phyloP scores from a whole-genome alignment of 2,888 invertebrate genomes.

The Caenorhabditis zanzibari region DNA sequence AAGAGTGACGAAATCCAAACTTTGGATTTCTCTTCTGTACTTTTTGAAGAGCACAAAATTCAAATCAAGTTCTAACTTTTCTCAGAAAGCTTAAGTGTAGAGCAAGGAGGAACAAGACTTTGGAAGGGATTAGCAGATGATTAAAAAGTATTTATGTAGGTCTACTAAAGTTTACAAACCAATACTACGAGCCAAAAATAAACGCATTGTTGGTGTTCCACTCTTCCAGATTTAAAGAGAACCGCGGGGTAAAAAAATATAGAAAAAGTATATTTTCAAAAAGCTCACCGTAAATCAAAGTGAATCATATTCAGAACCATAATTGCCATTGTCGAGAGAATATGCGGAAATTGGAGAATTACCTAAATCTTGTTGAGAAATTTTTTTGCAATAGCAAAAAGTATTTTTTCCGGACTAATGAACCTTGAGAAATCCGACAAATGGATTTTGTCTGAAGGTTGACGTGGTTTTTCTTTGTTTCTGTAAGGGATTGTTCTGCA shows the following conservation, averaged over 20 bases:
- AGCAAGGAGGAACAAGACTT: neutral
- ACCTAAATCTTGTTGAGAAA: constrained; percentile 12
- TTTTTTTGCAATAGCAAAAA: neutral
- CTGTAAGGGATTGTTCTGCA: constrained; percentile 1
- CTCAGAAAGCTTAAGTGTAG: neutral
- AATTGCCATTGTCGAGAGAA: constrained; percentile 26
- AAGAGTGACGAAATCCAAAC: neutral
- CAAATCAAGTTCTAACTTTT: neutral
- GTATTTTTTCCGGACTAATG: constrained; percentile 23
- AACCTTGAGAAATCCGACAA: constrained; percentile 11
- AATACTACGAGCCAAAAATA: neutral
- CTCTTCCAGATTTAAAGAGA: neutral
- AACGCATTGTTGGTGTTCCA: too few species aligned
- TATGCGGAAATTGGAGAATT: neutral
- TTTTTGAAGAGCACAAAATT: neutral
- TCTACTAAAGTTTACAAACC: neutral
- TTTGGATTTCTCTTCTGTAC: neutral
- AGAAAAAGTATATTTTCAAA: neutral
- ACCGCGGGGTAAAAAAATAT: too few species aligned
- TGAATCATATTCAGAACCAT: neutral
- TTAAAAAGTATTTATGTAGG: constrained; percentile 1
- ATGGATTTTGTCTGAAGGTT: constrained; percentile 25
- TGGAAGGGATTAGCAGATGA: constrained; percentile 4
- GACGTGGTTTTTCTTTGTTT: constrained; percentile 27
- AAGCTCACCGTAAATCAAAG: neutral